Evolutionary conservation across 2,888 invertebrate genomes (phyloP), one percentile per base, ranked within the genome.

Genomic region (Diploptera punctata): DNA sequence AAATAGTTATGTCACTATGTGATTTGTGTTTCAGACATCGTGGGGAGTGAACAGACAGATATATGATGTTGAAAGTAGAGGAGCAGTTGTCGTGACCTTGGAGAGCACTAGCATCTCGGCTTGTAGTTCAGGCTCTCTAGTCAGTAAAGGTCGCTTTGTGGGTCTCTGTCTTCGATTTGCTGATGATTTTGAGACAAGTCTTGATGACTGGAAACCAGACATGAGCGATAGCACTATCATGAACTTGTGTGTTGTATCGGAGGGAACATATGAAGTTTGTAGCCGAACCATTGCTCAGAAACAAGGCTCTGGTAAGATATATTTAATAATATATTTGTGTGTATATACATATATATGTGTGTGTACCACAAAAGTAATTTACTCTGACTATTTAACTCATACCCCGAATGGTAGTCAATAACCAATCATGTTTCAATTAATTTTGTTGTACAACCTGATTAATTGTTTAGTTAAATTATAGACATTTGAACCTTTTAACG

Each of bases 211-310:
- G 98, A 97, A 97, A 82, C 98, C 98, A 0, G 93, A 94, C 79
- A 88, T 91, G 81, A 89, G 87, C 68, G 94, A 94, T 79, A 86
- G 89, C 13, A 89, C 88, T 73, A 91, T 92, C 71, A 92, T 94
- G 91, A 97, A 97, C 82, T 87, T 96, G 54, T 98, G 99, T 84
- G 94, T 96, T 70, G 99, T 99, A n/a, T 98, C 98, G 10, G 97
- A 98, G 83, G 99, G 99, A 18, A 98, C 98, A 1, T 99, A 98
- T 81, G 98, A 99, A 85, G 96, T 99, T 3, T 97, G 97, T 84
- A 96, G 95, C 76, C 87, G 96, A 74, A 98, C 98, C 0, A 92
- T 94, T 68, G 94, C 95, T 9, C 92, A 94, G 43, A 94, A 94
- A 81, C 92, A 91, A 78, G 87, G 87, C 72, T 87, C 85, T 76